Conservation (phyloP, 2,888 invertebrate genomes). For the Serrognathus titanus region DNA sequence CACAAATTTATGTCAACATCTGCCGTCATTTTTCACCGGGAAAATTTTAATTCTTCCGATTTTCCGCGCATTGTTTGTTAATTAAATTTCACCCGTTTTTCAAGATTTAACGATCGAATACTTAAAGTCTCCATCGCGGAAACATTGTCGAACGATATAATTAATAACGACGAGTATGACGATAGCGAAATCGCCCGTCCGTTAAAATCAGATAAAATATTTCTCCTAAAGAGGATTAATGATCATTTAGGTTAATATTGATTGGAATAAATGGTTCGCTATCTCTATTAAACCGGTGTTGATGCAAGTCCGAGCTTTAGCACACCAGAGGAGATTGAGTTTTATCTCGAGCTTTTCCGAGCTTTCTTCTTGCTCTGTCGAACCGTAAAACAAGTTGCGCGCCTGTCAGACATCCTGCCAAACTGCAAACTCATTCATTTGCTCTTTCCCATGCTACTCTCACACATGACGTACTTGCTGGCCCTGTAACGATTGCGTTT, state of each 20-base stretch:
- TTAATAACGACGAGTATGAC: constrained; percentile 20
- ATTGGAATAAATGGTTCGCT: constrained; percentile 42
- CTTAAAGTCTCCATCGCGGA: too few relatives aligned
- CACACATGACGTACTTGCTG: constrained; percentile 14
- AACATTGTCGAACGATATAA: constrained; percentile 1
- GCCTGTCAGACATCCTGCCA: constrained; percentile 37
- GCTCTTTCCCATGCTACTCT: constrained; percentile 32
- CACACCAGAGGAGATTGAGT: constrained; percentile 25
- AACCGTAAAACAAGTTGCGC: constrained; percentile 41
- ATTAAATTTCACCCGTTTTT: too few relatives aligned
- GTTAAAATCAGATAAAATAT: constrained; percentile 35
- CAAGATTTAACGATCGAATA: too few relatives aligned
- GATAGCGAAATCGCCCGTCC: constrained; percentile 25
- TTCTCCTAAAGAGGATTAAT: constrained; percentile 44
- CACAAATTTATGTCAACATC: too few relatives aligned
- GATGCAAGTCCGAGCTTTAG: constrained; percentile 33
- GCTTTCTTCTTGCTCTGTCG: constrained; percentile 39
- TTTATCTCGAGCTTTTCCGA: constrained; percentile 38
- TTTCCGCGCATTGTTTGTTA: too few relatives aligned
- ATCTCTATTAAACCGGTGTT: constrained; percentile 40
- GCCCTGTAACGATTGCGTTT: too few relatives aligned
- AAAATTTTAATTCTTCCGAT: too few relatives aligned
- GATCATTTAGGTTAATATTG: constrained; percentile 42
- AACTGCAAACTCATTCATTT: constrained; percentile 35
- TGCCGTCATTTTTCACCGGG: too few relatives aligned